Base-by-base conservation (phyloP, 30 jellyfish, hydroid and myxozoan genomes). In the Hydractinia echinata region DNA sequence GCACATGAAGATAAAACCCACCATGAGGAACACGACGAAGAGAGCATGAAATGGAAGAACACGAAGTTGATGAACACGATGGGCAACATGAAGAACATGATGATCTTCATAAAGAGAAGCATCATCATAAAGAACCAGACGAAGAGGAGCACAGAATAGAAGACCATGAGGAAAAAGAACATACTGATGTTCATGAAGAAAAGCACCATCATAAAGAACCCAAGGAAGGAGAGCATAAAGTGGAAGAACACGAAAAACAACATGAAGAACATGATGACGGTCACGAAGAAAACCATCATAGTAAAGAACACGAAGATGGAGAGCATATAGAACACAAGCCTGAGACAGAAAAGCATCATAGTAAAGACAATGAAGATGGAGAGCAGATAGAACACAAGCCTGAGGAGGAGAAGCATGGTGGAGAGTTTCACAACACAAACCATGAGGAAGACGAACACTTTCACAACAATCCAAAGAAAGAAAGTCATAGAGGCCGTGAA, bases 271-370 rank as follows among this genome's bases (percentile, higher is more conserved):
- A 64, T 64, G 74, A 64, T 51, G 5, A 64, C 74, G 51, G 39
- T 13, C n/a, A 64, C 1, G 16, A 64, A 7, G 51, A 6, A 64
- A 44, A 13, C 4, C 74, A 64, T 64, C 74, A 64, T 64, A 44
- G 5, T 9, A 44, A 64, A n/a, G 39, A 13, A n/a, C 51, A 64
- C 74, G 74, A 64, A 64, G 74, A 64, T 64, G 74, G n/a, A n/a
- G n/a, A n/a, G n/a, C n/a, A n/a, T n/a, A n/a, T n/a, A n/a, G n/a
- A n/a, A n/a, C n/a, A n/a, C n/a, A n/a, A n/a, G n/a, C n/a, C n/a
- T n/a, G n/a, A n/a, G n/a, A n/a, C n/a, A n/a, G n/a, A n/a, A n/a
- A n/a, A n/a, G n/a, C n/a, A n/a, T n/a, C n/a, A n/a, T n/a, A n/a
- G n/a, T n/a, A n/a, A n/a, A n/a, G n/a, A n/a, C n/a, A n/a, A n/a